Evolutionary conservation across 2,113 vertebrate genomes (phyloP), one percentile per base, ranked within the genome.

Genomic region (Poeciliopsis turrubarensis): DNA sequence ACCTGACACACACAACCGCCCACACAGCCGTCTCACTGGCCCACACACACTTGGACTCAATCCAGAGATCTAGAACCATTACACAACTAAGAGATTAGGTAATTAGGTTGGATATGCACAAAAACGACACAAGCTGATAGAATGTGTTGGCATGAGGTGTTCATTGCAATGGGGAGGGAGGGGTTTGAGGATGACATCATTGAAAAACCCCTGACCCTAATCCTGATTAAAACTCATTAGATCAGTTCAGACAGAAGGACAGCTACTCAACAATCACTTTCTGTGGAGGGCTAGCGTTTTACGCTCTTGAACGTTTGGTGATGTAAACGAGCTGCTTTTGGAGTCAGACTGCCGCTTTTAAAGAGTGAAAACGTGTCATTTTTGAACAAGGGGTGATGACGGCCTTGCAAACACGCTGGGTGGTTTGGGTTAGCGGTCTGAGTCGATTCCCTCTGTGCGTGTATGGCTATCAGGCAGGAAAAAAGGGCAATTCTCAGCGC

Each of bases 131-230:
- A 37, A 15, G 29, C 2, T 14, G 30, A 60, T 29, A 51, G 67
- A 68, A 15, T 29, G 64, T 70, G 57, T 9, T 51, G 0, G 72
- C 26, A 72, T 60, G 68, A 72, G 73, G 60, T 67, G 70, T 51
- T 68, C 62, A 25, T 72, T 12, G 51, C n/a, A 10, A 17, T 19
- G 26, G 67, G 60, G 65, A 10, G n/a, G 61, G 77, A 61, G 67
- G 75, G 30, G 25, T 54, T 70, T 2, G 22, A 81, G 75, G 63
- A 89, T 91, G 89, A 92, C 81, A 91, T 90, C 90, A 89, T 72
- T 70, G 68, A 26, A 67, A 73, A 82, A 89, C 74, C 60, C 62
- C 65, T 63, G 69, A 82, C 64, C 66, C 71, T 83, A 88, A 91
- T 90, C 84, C 83, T 54, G 81, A 75, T 71, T 86, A 75, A 85